Evolutionary conservation across 1,140 invertebrate species (phyloP), one percentile per base, ranked within the genome.

Genomic region (Fopius arisanus): DNA sequence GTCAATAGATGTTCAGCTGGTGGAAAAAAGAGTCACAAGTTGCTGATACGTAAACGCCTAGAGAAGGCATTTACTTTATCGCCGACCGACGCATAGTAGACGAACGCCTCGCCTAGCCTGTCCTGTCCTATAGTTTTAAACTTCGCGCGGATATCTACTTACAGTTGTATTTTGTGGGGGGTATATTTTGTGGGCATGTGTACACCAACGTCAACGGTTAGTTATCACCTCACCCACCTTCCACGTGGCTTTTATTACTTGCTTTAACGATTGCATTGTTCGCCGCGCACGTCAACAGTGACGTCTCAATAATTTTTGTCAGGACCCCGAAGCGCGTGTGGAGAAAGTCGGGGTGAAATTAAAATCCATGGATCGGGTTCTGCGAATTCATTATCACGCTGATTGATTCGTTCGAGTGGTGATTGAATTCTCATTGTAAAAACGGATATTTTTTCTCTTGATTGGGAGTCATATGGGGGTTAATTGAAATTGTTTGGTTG

Each of bases 251-350:
- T 78, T 79, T 78, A 79, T 76, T 81, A 73, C 75, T 79, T 75
- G 77, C 78, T 78, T 80, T 81, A 81, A 80, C 76, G 78, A 78
- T 76, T 67, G 78, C 29, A 80, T 81, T 81, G 78, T 80, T 79
- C 51, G 7, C 54, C 19, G 19, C 12, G 21, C 14, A 48, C 59
- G 26, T 63, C 43, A 4, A 14, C 9, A 59, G 29, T 75, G 66
- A 75, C 51, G 74, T 75, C 74, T 75, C 48, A 67, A 75, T 75
- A 69, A 72, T 72, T 69, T 65, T 62, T 48, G 23, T 72, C 31
- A 5, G 21, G 43, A 48, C 43, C 43, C 2, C 16, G 16, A 10
- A 1, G 54, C 3, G 26, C 1, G 23, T 6, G 23, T 4, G 7
- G 43, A 48, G 54, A 59, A 59, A 59, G 54, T 59, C 4, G 5